A percentile compares a stretch with the other conserved stretches of the same genome.
phyloP scores from a whole-genome alignment of 2,888 invertebrate genomes.

The Caenorhabditis angaria region DNA sequence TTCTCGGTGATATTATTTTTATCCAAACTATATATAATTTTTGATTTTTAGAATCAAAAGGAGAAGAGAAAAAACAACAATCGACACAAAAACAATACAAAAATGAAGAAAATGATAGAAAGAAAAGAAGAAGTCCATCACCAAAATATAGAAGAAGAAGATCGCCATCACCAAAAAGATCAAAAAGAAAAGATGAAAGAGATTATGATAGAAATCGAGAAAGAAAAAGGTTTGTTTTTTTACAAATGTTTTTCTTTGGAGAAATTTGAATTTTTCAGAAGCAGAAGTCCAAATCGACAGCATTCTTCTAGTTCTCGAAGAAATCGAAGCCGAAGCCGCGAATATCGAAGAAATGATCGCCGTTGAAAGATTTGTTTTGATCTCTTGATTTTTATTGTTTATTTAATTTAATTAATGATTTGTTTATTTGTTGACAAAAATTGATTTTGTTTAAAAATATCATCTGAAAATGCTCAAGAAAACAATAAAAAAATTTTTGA shows the following conservation, averaged over 20 bases:
- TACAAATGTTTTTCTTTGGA: neutral
- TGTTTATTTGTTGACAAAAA: too few species aligned
- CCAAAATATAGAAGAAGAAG: conserved; percentile 18
- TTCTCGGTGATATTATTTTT: neutral
- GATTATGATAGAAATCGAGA: conserved; percentile 17
- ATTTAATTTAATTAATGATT: too few species aligned
- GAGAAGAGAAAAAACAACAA: neutral
- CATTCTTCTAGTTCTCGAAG: neutral
- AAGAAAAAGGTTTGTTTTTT: neutral
- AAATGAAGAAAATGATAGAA: conserved; percentile 12
- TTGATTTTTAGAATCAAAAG: neutral
- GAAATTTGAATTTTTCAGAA: neutral
- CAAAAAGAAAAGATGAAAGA: conserved; percentile 13
- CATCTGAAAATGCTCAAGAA: too few species aligned
- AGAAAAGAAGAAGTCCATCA: conserved; percentile 17
- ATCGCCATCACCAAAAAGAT: conserved; percentile 33
- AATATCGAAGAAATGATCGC: conserved; percentile 5
- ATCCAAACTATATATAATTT: neutral
- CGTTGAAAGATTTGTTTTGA: neutral
- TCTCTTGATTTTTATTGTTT: neutral
- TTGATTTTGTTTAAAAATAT: too few species aligned
- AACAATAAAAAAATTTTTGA: too few species aligned
- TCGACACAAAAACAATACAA: conserved; percentile 6
- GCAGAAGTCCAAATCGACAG: neutral
- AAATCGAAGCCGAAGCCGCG: neutral